phyloP scores from a whole-genome alignment of 2,888 invertebrate species.

The Ophion slaviceki region DNA sequence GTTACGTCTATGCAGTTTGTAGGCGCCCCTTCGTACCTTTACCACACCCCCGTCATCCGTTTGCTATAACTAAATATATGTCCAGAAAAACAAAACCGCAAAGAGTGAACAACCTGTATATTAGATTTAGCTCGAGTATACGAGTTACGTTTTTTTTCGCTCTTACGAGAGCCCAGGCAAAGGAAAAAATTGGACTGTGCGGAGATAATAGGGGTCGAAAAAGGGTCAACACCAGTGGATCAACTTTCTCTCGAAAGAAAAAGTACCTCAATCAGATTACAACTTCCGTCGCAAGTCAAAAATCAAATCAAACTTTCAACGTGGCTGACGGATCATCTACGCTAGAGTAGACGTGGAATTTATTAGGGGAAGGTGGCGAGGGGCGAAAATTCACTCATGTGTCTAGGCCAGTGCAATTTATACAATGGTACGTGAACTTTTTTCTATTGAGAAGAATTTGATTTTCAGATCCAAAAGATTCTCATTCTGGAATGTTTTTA shows the following conservation, averaged over 20 bases:
- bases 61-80: conserved; percentile 28
- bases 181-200: not conserved
- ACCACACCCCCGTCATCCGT: conserved; percentile 31
- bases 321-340: conserved; percentile 7
- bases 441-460: not conserved
- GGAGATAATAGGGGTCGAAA: conserved; percentile 25
- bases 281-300: conserved; percentile 27
- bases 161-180: not conserved
- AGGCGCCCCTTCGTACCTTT: conserved; percentile 37
- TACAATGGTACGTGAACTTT: not conserved
- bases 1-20: conserved; percentile 74
- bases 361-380: too few relatives aligned
- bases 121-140: conserved; percentile 16
- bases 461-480: not conserved
- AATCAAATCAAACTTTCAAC: conserved; percentile 40
- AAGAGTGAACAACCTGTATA: not conserved
- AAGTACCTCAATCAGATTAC: conserved; percentile 25
- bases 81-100: conserved; percentile 26
- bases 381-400: too few relatives aligned
- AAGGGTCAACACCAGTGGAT: conserved; percentile 15
- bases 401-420: too few relatives aligned
- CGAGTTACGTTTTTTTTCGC: conserved; percentile 13
- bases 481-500: not conserved
- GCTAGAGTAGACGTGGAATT: not conserved
- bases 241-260: conserved; percentile 12